Percentiles rank a stretch among this genome's conserved stretches.
phyloP scores from a whole-genome alignment of 1,140 invertebrate species.

The Orius insidiosus region DNA sequence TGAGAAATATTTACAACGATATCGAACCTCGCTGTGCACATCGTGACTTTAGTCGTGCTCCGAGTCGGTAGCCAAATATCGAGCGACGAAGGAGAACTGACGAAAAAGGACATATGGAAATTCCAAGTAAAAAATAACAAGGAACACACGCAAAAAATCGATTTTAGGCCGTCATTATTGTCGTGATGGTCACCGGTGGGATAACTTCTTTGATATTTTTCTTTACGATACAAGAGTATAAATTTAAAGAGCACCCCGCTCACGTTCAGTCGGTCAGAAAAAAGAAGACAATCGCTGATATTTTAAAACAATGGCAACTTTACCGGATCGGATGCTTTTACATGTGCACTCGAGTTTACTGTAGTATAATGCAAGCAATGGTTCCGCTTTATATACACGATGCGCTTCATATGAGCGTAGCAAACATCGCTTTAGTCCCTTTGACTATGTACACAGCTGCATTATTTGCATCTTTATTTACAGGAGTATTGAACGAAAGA shows the following conservation, averaged over 20 bases:
- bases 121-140: too few species aligned
- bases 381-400: slow-evolving; percentile 79
- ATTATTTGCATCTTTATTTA: slow-evolving; percentile 54
- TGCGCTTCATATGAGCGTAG: slow-evolving; percentile 52
- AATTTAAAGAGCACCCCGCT: slow-evolving; percentile 18
- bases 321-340: slow-evolving; percentile 47
- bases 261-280: slow-evolving; percentile 16
- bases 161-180: slow-evolving; percentile 48
- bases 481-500: slow-evolving; percentile 45
- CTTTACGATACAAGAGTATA: slow-evolving; percentile 42
- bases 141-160: too few species aligned
- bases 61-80: too few species aligned
- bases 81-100: too few species aligned
- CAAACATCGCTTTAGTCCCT: slow-evolving; percentile 66
- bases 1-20: slow-evolving; percentile 35
- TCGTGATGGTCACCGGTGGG: slow-evolving; percentile 49
- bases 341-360: slow-evolving; percentile 74
- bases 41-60: slow-evolving; percentile 1
- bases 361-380: slow-evolving; percentile 82
- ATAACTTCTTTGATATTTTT: slow-evolving; percentile 66
- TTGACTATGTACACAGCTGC: slow-evolving; percentile 73
- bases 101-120: too few species aligned
- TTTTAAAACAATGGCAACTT: not conserved
- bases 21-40: slow-evolving; percentile 20
- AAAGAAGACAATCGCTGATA: too few species aligned